Evolutionary conservation across 2,888 invertebrate genomes (phyloP), one percentile per base, ranked within the genome.

Genomic region (Chouioia cunea): DNA sequence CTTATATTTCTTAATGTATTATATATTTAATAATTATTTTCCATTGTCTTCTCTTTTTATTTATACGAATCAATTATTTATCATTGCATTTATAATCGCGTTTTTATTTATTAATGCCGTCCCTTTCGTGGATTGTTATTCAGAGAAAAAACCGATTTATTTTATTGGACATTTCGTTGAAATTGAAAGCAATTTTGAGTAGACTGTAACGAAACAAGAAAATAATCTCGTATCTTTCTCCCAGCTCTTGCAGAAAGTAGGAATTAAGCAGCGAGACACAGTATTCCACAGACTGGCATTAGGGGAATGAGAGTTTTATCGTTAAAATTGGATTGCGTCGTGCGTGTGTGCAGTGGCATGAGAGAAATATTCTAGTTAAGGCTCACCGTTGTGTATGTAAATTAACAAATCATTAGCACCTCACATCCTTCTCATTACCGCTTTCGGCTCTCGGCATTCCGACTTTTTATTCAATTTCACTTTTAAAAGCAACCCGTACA

Each of bases 271-370:
- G 78, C 77, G 78, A 77, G 78, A 80, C n/a, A n/a, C 80, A 82
- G 82, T 83, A 83, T 83, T 84, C 78, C 79, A 81, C 79, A 78
- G 80, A 82, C 80, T 83, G 83, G 81, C 81, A 81, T 82, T 79
- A 79, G 79, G 74, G 15, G 78, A 77, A 77, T 80, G 75, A 80
- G 76, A 78, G 65, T 79, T 81, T 81, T 82, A 82, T 83, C 79
- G 80, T 83, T 82, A 80, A 80, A 79, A 78, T 76, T 79, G 78
- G 76, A 76, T 77, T 77, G 78, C 70, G 79, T 77, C 75, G 74
- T 77, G 80, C 76, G 80, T 82, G 85, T 85, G 84, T 85, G 78
- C 84, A 85, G 85, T 85, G 85, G 85, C 77, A 70, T 73, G 68
- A 75, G 69, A 75, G 64, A 75, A 74, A 66, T 71, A 72, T 73